Conservation (phyloP, 2,113 vertebrate genomes). For the Casuarius casuarius region DNA sequence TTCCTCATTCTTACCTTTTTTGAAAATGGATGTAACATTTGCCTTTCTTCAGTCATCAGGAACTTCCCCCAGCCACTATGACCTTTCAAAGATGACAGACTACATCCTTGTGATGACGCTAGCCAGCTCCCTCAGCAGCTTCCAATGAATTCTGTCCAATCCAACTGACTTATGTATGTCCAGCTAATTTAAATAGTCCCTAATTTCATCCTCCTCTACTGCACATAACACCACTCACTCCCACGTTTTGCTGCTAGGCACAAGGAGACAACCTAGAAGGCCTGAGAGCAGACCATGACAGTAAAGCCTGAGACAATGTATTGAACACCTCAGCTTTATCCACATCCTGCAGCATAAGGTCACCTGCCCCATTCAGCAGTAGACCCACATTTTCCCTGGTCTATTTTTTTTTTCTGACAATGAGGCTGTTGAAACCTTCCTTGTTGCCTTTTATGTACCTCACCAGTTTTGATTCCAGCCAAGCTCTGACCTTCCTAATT, state of each 20-base stretch:
- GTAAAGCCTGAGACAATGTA: not conserved
- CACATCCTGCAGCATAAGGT: not conserved
- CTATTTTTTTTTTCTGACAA: not conserved
- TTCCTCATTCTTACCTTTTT: not conserved
- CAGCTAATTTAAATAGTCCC: not conserved
- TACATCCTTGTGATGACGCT: too few relatives aligned
- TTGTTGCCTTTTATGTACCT: not conserved
- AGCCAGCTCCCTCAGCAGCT: not conserved
- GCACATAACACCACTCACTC: not conserved
- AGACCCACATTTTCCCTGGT: not conserved
- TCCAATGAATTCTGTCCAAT: not conserved
- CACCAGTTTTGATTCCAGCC: not conserved
- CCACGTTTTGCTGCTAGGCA: not conserved
- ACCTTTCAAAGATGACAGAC: too few relatives aligned
- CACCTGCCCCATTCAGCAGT: not conserved
- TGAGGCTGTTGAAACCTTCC: not conserved
- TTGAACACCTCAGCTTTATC: not conserved
- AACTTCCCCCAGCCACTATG: too few relatives aligned
- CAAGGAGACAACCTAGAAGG: not conserved
- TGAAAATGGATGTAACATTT: not conserved
- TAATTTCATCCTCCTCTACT: not conserved
- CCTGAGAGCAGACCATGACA: not conserved
- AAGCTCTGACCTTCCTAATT: not conserved
- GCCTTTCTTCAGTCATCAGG: not conserved
- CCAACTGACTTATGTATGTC: not conserved